Conservation (phyloP, 1,140 invertebrate genomes). For the Dolichoris vasculosae region DNA sequence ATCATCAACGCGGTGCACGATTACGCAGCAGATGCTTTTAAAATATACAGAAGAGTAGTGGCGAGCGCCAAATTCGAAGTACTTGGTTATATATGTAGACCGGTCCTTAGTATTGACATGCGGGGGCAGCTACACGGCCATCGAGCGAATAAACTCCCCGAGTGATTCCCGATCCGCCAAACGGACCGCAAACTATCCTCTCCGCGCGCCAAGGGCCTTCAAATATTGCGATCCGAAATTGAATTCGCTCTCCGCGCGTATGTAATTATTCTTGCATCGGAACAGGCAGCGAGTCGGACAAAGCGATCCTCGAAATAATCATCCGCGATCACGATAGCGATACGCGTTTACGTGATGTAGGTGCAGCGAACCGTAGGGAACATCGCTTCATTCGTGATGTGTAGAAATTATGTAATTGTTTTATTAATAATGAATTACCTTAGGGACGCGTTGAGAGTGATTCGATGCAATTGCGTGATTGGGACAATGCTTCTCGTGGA, state of each 20-base stretch:
- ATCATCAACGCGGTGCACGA: neutral
- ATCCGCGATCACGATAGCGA: neutral
- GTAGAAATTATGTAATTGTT: too few species aligned
- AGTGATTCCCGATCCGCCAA: neutral
- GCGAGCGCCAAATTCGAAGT: neutral
- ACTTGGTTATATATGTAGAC: neutral
- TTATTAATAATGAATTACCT: too few species aligned
- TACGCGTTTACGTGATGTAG: too few species aligned
- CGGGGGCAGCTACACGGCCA: neutral
- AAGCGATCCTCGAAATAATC: neutral
- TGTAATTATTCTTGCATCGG: neutral
- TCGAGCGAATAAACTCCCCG: neutral
- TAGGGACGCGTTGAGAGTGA: too few species aligned
- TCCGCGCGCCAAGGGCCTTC: neutral
- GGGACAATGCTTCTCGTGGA: neutral
- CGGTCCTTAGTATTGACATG: neutral
- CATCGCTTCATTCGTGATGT: too few species aligned
- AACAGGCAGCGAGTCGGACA: neutral
- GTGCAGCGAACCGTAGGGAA: too few species aligned
- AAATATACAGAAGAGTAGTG: neutral
- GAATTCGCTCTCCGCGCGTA: neutral
- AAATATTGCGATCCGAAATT: neutral
- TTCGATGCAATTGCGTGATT: too few species aligned
- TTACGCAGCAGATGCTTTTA: neutral
- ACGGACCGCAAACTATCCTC: neutral